Percentiles rank a stretch among this genome's conserved stretches.
Conservation (phyloP, 2,113 vertebrate species). For the Herpetotheres cachinnans region DNA sequence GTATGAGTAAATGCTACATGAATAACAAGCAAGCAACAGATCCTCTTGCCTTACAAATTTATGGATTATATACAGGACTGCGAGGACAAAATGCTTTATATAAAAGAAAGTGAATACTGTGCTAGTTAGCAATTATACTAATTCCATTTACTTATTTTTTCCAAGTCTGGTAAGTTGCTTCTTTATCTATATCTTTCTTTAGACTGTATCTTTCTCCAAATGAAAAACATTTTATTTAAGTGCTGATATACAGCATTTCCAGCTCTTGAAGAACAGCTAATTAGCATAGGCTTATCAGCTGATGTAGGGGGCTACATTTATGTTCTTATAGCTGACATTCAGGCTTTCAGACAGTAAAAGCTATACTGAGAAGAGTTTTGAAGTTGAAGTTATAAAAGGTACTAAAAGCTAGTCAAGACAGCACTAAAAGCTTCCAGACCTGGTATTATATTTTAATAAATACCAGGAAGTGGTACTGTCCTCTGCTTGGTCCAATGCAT, state of each 20-base stretch:
- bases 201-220: neutral
- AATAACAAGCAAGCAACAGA: neutral
- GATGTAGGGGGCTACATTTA: neutral
- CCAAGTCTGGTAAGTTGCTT: neutral
- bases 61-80: neutral
- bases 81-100: neutral
- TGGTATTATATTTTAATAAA: too few relatives aligned
- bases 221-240: neutral
- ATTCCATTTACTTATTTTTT: neutral
- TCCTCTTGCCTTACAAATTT: neutral
- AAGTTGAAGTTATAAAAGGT: neutral
- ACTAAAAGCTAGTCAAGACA: neutral
- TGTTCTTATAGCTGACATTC: neutral
- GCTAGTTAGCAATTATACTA: neutral
- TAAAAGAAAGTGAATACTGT: neutral
- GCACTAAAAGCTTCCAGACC: neutral
- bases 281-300: neutral
- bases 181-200: neutral
- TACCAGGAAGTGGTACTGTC: neutral
- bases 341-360: neutral
- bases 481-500: neutral
- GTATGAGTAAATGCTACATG: neutral
- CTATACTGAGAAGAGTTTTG: neutral
- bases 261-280: neutral
- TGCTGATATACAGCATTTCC: neutral